Evolutionary conservation across 1,140 invertebrate genomes (phyloP).

Genomic region (Brachionus paranguensis): DNA sequence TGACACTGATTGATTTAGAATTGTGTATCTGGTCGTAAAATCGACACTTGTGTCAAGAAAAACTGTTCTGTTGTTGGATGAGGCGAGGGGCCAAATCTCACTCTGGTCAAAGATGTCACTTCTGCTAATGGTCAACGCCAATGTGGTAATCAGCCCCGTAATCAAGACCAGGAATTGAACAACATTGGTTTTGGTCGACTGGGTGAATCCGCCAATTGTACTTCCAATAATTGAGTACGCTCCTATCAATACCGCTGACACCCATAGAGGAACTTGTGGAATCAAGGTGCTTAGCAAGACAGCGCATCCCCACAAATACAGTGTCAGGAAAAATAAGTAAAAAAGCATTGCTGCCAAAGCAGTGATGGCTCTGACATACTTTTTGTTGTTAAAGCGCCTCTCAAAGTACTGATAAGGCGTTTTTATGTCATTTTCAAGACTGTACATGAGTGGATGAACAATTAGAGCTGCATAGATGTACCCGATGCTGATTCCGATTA

Average conservation of each 20-base stretch:
- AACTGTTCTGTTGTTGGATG: background rate
- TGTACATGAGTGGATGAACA: background rate
- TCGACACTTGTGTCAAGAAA: constrained; percentile 20
- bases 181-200: constrained; percentile 24
- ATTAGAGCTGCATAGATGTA: constrained; percentile 8
- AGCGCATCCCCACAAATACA: constrained; percentile 27
- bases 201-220: background rate
- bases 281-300: background rate
- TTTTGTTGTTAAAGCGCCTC: background rate
- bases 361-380: constrained; percentile 4
- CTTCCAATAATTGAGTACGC: background rate
- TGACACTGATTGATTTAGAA: background rate
- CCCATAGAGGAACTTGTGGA: background rate
- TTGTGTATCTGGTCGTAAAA: constrained; percentile 16
- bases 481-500: background rate
- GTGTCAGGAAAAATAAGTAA: constrained; percentile 3
- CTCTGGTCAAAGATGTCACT: background rate
- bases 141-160: background rate
- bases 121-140: background rate
- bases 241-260: background rate
- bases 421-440: background rate
- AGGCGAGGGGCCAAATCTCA: background rate
- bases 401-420: constrained; percentile 27
- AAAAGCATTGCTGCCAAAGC: background rate
- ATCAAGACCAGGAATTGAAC: background rate